Percentiles rank a stretch among this genome's conserved stretches.
Evolutionary conservation across 2,113 vertebrate species (phyloP).

Genomic region (Serinus canaria): DNA sequence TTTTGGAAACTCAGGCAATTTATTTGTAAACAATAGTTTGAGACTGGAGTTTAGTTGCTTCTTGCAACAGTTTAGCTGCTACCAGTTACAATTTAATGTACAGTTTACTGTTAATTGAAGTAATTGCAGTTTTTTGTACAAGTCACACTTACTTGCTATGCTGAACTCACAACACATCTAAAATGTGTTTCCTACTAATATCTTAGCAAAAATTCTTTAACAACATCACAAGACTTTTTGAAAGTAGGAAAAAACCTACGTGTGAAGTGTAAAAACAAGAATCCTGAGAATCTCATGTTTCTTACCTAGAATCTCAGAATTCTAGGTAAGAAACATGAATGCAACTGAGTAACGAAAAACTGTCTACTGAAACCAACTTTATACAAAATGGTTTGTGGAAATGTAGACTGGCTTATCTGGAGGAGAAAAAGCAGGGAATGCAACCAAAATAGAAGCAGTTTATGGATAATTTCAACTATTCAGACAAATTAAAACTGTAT

Average conservation of each 20-base stretch:
- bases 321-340: neutral
- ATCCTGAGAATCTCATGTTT: neutral
- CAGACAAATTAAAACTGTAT: neutral
- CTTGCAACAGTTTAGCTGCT: neutral
- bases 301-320: no score
- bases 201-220: neutral
- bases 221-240: neutral
- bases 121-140: neutral
- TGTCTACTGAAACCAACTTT: neutral
- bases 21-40: neutral
- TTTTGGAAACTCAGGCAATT: neutral
- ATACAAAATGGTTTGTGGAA: neutral
- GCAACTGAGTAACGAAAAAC: neutral
- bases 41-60: neutral
- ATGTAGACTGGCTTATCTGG: neutral
- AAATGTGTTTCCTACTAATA: neutral
- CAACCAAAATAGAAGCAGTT: neutral
- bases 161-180: neutral
- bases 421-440: neutral
- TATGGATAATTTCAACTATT: neutral
- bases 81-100: neutral
- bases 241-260: neutral
- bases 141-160: neutral
- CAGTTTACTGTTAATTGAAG: neutral
- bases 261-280: neutral